Conservation (phyloP, 2,113 vertebrate genomes). For the Entelurus aequoreus region DNA sequence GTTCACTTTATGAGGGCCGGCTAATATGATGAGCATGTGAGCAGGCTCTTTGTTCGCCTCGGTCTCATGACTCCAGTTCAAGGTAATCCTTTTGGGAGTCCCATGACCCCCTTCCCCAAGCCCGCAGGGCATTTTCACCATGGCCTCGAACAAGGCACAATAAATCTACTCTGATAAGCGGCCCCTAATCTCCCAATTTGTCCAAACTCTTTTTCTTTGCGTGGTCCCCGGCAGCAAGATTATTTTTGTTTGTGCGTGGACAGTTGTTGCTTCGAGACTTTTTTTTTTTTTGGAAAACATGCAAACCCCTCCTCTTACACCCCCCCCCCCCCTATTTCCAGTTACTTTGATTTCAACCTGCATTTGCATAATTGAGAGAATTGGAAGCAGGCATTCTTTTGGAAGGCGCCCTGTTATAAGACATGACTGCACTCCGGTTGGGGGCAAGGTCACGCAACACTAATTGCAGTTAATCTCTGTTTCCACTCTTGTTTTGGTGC, state of each 20-base stretch:
- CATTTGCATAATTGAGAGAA: constrained; percentile 95
- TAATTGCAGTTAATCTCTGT: constrained; percentile 81
- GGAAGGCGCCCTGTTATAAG: constrained; percentile 77
- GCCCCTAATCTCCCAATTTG: constrained; percentile 80
- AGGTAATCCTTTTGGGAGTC: constrained; percentile 90
- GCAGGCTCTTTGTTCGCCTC: constrained; percentile 77
- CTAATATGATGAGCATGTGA: constrained; percentile 95
- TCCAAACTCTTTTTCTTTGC: constrained; percentile 56
- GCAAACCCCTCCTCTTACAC: too few species aligned
- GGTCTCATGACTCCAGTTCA: constrained; percentile 89
- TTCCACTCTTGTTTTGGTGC: constrained; percentile 45
- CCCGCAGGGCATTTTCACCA: constrained; percentile 88
- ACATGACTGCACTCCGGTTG: constrained; percentile 63
- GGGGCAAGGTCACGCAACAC: constrained; percentile 77
- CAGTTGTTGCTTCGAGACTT: constrained; percentile 14
- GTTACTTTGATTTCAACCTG: constrained; percentile 80
- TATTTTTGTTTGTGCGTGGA: constrained; percentile 32
- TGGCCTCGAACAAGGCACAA: constrained; percentile 83
- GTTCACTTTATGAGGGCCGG: constrained; percentile 86
- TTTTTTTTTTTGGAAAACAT: constrained; percentile 76
- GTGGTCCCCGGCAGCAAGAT: constrained; percentile 45
- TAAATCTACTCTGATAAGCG: constrained; percentile 85
- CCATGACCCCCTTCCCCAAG: constrained; percentile 85
- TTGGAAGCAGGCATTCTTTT: constrained; percentile 81
- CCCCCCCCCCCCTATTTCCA: constrained; percentile 35